Evolutionary conservation across 2,113 vertebrate genomes (phyloP), one percentile per base, ranked within the genome.

Genomic region (Anthoscopus minutus): DNA sequence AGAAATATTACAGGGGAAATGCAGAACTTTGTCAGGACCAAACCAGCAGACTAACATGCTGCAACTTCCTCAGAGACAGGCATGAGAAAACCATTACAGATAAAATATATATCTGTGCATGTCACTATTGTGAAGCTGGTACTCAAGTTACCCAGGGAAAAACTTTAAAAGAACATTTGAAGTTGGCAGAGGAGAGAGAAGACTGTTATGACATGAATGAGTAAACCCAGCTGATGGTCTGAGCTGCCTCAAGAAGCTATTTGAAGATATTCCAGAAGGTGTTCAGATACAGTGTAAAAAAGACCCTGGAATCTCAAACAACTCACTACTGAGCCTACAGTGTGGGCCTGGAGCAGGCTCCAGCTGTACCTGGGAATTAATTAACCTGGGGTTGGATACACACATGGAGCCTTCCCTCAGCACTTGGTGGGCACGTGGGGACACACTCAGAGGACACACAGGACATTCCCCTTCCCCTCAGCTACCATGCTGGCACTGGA

Each of bases 341-440:
- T 4, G 0, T 3, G 6, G 23, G 13, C 47, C 62, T 56, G 31
- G 69, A 65, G 69, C 47, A 38, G 40, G 33, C 9, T 89, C 22
- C 45, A 44, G n/a, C 48, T 67, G 24, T 50, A n/a, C 60, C 24
- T 1, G 3, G 42, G 13, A 80, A 57, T n/a, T n/a, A n/a, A n/a
- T n/a, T n/a, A n/a, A n/a, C 7, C 25, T 12, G 10, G 21, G 14
- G 20, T 38, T 53, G 7, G 37, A 51, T 13, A 33, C 8, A 64
- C 22, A 35, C 48, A 14, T 0, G 20, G 13, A 61, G 25, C 15
- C 58, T 65, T 50, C 44, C 37, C 60, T 33, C 69, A 54, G 18
- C 4, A 0, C 33, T n/a, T 8, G 9, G 30, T 37, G 37, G 53
- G 30, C 35, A 61, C 0, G 0, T 14, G 27, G 38, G 30, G 44